Evolutionary conservation across 2,797 vertebrate species (phyloP).

Genomic region (Pantherophis alleghaniensis): DNA sequence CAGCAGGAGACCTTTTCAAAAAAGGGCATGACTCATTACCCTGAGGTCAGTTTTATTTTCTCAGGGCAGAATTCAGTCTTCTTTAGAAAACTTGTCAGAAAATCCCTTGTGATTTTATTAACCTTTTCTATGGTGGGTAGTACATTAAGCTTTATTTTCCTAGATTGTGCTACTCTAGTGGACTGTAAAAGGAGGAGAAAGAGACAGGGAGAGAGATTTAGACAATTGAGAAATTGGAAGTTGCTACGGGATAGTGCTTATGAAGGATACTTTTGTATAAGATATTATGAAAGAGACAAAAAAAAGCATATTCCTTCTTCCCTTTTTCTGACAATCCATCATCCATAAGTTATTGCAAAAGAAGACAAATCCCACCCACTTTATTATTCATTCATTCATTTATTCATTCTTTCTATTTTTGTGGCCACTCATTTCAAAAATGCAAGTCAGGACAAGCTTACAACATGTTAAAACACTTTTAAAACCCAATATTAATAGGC

Average conservation of each 20-base stretch:
- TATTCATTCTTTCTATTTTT: neutral
- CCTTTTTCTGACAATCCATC: neutral
- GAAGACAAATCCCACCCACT: neutral
- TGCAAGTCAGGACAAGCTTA: neutral
- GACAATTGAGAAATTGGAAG: neutral
- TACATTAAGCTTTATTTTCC: neutral
- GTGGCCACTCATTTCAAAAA: neutral
- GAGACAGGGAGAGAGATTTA: neutral
- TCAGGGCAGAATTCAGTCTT: neutral
- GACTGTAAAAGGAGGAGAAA: neutral
- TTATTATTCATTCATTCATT: neutral
- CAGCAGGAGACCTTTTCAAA: conserved; percentile 9
- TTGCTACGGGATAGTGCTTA: too few species aligned
- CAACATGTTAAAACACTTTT: neutral
- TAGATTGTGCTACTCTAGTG: neutral
- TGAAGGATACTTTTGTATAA: neutral
- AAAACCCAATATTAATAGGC: neutral
- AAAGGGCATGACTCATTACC: conserved; percentile 3
- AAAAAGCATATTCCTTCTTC: neutral
- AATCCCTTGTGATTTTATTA: conserved; percentile 2
- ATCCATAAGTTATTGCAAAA: neutral
- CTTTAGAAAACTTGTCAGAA: conserved; percentile 1
- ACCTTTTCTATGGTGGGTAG: neutral
- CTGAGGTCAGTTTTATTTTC: neutral
- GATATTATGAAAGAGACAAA: neutral